A percentile compares a stretch with the other conserved stretches of the same genome.
These are phyloP conservation scores for Philantomba maxwellii DNA, from an alignment of 2,113 vertebrate genomes.

Conservation along the genomic window DNA sequence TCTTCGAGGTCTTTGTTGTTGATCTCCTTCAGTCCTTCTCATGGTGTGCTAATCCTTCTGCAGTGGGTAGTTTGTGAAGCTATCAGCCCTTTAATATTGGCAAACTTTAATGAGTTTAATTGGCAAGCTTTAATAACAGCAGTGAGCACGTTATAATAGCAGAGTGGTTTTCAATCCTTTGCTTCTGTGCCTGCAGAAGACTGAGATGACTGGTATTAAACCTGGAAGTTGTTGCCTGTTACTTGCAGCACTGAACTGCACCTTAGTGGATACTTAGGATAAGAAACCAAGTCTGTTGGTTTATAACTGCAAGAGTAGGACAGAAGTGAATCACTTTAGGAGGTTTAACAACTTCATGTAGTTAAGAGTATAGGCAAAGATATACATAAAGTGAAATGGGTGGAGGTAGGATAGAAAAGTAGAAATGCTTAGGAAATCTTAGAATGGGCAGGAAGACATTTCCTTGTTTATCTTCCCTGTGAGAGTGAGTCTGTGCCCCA, in stretches of 20 bases:
- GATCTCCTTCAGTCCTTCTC: conserved; percentile 24
- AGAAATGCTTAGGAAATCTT: background rate
- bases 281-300: background rate
- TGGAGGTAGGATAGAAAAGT: background rate
- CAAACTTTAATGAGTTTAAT: conserved; percentile 5
- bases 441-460: background rate
- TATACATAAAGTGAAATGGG: background rate
- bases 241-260: background rate
- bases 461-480: background rate
- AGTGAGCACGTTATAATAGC: background rate
- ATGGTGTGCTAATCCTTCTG: conserved; percentile 38
- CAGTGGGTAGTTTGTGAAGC: conserved; percentile 23
- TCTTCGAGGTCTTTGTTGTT: background rate
- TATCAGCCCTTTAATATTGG: conserved; percentile 22
- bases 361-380: background rate
- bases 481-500: background rate
- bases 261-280: background rate
- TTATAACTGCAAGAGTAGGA: background rate
- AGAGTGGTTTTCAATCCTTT: conserved; percentile 39
- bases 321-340: background rate
- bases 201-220: background rate
- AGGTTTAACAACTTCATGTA: background rate
- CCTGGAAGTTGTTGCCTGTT: background rate
- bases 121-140: conserved; percentile 19
- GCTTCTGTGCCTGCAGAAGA: conserved; percentile 10